Conservation (phyloP, 2,888 invertebrate genomes). For the Pocota personata region DNA sequence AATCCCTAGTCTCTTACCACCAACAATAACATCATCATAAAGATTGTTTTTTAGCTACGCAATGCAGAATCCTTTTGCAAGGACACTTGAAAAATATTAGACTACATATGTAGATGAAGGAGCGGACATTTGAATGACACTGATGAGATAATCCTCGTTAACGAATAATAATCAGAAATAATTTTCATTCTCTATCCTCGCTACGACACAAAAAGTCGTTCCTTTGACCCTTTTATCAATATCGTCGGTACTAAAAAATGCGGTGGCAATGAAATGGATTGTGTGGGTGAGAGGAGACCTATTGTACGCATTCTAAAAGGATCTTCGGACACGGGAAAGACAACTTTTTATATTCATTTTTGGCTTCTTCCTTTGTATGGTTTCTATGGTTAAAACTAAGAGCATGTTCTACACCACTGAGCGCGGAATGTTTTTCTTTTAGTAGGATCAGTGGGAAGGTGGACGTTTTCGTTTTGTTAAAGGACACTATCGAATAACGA, state of each 20-base stretch:
- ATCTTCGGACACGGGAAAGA: constrained; percentile 35
- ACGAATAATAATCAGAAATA: constrained; percentile 53
- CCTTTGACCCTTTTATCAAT: constrained; percentile 50
- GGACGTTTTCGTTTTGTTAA: not conserved
- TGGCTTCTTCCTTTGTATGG: constrained; percentile 23
- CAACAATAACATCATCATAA: constrained; percentile 9
- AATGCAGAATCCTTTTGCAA: not conserved
- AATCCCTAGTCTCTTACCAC: not conserved
- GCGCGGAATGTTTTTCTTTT: constrained; percentile 1
- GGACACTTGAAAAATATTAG: not conserved
- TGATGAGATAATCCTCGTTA: constrained; percentile 52
- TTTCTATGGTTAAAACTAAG: constrained; percentile 23
- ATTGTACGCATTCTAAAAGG: constrained; percentile 41
- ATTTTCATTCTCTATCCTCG: constrained; percentile 28
- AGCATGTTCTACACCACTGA: constrained; percentile 8
- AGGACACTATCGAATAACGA: constrained; percentile 13
- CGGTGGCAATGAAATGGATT: not conserved
- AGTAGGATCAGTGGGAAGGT: not conserved
- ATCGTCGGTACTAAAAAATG: not conserved
- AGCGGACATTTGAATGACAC: constrained; percentile 24
- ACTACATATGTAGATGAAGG: not conserved
- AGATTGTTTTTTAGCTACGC: not conserved
- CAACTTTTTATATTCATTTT: constrained; percentile 31
- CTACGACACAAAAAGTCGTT: not conserved
- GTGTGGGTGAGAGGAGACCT: constrained; percentile 9